Evolutionary conservation across 2,113 vertebrate genomes (phyloP).

Genomic region (Stegostoma tigrinum): DNA sequence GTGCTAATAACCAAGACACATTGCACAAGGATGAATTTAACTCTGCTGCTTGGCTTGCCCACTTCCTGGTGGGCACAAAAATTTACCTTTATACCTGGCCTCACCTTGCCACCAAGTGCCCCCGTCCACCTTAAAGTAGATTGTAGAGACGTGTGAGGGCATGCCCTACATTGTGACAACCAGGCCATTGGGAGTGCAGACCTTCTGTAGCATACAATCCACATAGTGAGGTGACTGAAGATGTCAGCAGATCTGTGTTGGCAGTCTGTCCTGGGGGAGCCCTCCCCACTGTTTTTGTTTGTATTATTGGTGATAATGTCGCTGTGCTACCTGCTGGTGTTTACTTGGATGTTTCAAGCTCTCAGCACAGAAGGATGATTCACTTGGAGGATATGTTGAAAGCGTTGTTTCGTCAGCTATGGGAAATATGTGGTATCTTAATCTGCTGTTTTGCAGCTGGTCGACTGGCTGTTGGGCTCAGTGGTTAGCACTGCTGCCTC

Average conservation of each 20-base stretch:
- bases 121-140: background rate
- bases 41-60: background rate
- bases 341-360: background rate
- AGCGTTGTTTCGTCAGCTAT: background rate
- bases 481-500: no score
- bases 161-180: background rate
- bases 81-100: no score
- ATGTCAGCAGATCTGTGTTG: background rate
- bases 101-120: no score
- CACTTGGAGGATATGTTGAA: background rate
- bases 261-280: background rate
- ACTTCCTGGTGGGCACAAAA: no score
- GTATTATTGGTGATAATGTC: background rate
- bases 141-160: background rate
- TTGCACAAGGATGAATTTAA: background rate
- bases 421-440: background rate
- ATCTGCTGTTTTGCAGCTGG: background rate
- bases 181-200: background rate
- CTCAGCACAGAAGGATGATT: background rate
- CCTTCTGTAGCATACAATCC: background rate
- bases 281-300: background rate
- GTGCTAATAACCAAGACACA: no score
- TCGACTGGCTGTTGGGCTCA: no score
- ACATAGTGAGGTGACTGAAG: background rate
- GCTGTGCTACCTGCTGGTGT: background rate